phyloP scores from a whole-genome alignment of 2,113 vertebrate genomes.

The Lonchura striata region DNA sequence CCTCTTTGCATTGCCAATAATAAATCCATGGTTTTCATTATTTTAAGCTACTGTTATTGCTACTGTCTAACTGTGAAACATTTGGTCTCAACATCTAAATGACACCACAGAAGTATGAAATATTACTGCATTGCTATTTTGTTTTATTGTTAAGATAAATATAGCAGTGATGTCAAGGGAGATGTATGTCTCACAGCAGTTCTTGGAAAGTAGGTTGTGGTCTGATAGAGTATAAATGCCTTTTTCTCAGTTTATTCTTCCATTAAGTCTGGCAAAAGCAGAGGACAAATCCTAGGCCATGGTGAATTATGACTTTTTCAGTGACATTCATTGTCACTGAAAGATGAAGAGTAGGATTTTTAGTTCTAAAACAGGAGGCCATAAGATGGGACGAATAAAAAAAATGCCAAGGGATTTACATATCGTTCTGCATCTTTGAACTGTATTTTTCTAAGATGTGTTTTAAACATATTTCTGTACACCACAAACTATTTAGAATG shows the following conservation, averaged over 20 bases:
- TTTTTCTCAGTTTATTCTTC: not conserved
- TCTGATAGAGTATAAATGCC: not conserved
- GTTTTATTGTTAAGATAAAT: not conserved
- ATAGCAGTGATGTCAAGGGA: not conserved
- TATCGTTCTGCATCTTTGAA: not conserved
- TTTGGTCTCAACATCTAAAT: accelerated
- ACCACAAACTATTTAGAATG: not conserved
- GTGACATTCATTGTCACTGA: not conserved
- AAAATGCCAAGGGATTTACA: not conserved
- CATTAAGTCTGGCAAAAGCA: not conserved
- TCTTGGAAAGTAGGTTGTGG: not conserved
- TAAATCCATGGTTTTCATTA: not conserved
- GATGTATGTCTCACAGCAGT: not conserved
- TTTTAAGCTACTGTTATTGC: not conserved
- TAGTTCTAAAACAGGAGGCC: not conserved
- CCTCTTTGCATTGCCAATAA: not conserved
- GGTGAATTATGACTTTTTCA: not conserved
- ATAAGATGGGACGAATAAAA: not conserved
- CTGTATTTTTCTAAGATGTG: not conserved
- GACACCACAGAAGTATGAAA: not conserved
- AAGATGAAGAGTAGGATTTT: not conserved
- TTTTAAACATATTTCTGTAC: not conserved
- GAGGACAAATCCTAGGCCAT: not conserved
- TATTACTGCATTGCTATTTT: not conserved
- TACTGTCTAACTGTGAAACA: not conserved